Evolutionary conservation across 2,113 vertebrate species (phyloP).

Genomic region (Sinocyclocheilus maitianheensis): DNA sequence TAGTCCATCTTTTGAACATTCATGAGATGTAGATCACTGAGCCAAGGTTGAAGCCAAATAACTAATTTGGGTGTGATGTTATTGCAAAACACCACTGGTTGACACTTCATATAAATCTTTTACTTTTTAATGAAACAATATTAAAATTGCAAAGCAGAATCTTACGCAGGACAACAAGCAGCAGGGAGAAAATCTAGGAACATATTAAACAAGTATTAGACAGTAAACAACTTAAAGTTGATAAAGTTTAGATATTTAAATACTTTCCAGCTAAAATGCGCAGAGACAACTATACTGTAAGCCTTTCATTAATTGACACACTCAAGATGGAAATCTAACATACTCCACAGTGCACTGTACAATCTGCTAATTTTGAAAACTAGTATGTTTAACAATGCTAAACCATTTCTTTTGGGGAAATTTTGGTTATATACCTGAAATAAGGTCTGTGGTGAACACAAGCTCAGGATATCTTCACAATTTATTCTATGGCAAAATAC

Average conservation of each 20-base stretch:
- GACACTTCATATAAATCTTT: conserved; percentile 18
- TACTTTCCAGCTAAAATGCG: background rate
- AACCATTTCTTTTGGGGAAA: background rate
- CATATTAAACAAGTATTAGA: background rate
- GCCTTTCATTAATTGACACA: background rate
- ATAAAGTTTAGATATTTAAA: background rate
- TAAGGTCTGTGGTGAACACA: background rate
- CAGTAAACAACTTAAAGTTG: background rate
- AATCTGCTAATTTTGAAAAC: background rate
- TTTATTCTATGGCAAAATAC: background rate
- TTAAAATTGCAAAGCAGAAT: conserved; percentile 57
- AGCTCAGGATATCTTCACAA: background rate
- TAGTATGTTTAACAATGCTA: background rate
- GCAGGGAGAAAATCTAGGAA: conserved; percentile 28
- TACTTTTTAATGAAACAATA: conserved; percentile 71
- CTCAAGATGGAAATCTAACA: background rate
- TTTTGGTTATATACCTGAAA: background rate
- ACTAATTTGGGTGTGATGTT: background rate
- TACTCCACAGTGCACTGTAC: background rate
- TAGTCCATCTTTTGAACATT: conserved; percentile 26
- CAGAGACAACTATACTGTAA: background rate
- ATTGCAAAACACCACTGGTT: background rate
- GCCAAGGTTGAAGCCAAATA: background rate
- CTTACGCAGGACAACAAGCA: conserved; percentile 69
- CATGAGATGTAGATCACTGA: conserved; percentile 15